These are phyloP conservation scores for Pandion haliaetus DNA, from an alignment of 2,113 vertebrate genomes.

Conservation along the genomic window DNA sequence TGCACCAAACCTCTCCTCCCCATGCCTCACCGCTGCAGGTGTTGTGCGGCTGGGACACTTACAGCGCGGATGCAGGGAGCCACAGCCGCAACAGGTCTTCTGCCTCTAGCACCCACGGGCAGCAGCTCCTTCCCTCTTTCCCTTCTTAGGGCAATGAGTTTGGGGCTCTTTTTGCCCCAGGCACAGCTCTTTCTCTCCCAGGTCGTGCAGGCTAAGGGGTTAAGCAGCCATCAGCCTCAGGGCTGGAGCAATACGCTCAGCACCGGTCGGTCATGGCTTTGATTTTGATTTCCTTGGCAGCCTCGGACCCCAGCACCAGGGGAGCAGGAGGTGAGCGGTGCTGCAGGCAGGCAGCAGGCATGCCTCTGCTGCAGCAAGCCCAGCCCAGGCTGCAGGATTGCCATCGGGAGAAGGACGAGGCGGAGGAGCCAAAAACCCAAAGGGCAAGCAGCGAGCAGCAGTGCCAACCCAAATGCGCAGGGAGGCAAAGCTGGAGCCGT, in stretches of 20 bases:
- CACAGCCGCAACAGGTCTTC: not conserved
- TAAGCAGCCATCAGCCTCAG: not conserved
- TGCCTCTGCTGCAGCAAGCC: not conserved
- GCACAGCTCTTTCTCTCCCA: not conserved
- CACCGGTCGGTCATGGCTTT: not conserved
- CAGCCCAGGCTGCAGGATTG: not conserved
- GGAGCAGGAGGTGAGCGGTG: not conserved
- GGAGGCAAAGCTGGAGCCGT: not conserved
- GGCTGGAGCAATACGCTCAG: not conserved
- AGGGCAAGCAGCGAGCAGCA: not conserved
- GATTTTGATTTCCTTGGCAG: not conserved
- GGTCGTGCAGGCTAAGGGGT: not conserved
- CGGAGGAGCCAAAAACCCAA: not conserved
- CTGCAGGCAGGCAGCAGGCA: not conserved
- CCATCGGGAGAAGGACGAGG: not conserved
- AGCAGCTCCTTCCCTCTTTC: not conserved
- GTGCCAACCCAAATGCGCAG: not conserved
- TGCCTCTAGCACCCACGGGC: not conserved
- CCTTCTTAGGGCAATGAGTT: not conserved
- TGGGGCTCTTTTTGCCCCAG: not conserved
- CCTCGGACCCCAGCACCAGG: not conserved
- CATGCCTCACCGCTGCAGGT: accelerated
- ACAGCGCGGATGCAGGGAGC: not conserved
- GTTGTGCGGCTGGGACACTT: not conserved
- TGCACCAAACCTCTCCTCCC: not conserved